Base-by-base conservation (phyloP, 2,113 vertebrate species). In the Globicephala melas region DNA sequence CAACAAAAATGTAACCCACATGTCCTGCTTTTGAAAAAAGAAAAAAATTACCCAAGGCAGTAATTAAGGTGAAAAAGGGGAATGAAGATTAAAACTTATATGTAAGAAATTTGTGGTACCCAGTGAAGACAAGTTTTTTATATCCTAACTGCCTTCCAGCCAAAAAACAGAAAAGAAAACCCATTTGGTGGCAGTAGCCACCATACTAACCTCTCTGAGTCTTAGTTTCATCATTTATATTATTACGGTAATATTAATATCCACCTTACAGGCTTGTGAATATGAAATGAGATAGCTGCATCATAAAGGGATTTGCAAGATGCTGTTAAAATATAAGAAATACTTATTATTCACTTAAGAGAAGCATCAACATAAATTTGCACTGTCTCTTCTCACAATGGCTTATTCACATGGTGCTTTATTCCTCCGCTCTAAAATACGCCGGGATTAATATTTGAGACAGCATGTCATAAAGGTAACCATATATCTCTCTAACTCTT, bases 351-450 rank as follows among this genome's bases (percentile, higher is more conserved):
- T 65, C 53, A 79, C 38, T 77, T 68, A 71, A 95, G 4, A 63
- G 38, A 47, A 82, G 41, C 28, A 82, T 68, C 50, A 87, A 13
- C 33, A 68, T 53, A 81, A 77, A 21, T 80, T 79, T 73, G 71
- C 41, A 81, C 38, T 47, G 14, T 62, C 15, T 81, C 33, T 81
- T 82, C 53, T 84, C 85, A 80, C n/a, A 85, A 67, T 60, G 38
- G 53, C 47, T 31, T 74, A 62, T 28, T 93, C 33, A 89, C 41
- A 58, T 31, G 26, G 11, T 73, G 7, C 15, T 91, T 76, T 79
- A 36, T 63, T 94, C 55, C 26, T 94, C 91, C 63, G 14, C 63
- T 95, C 55, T 86, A 84, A 89, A 92, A 83, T 53, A 88, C 25
- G 70, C 28, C 62, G 10, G 13, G 41, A 84, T 76, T 81, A 95